Evolutionary conservation across 2,113 vertebrate species (phyloP).

Genomic region (Sylvilagus bachmani): DNA sequence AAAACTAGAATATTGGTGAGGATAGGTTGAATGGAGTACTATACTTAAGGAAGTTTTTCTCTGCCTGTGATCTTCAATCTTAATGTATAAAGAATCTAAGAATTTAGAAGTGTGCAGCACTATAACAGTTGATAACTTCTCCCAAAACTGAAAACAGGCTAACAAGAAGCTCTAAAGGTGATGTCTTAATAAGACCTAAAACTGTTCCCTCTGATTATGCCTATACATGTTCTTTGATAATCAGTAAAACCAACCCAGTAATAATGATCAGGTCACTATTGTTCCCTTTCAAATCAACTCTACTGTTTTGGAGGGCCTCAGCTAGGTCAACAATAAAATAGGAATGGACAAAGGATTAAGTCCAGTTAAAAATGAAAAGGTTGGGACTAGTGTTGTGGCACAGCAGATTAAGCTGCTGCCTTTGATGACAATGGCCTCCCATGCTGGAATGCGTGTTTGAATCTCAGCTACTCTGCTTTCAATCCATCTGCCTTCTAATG

Average conservation of each 20-base stretch:
- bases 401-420: no score
- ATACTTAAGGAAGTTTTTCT: not conserved
- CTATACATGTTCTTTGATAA: not conserved
- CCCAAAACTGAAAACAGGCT: not conserved
- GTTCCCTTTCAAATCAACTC: not conserved
- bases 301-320: not conserved
- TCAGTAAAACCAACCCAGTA: not conserved
- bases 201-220: not conserved
- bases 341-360: not conserved
- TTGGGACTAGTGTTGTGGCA: not conserved
- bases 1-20: not conserved
- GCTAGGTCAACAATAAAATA: not conserved
- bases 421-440: no score
- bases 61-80: not conserved
- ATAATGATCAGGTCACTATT: not conserved
- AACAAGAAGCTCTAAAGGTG: constrained; percentile 3
- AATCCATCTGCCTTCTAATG: no score
- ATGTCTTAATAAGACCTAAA: not conserved
- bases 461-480: no score
- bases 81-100: not conserved
- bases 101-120: not conserved
- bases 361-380: not conserved
- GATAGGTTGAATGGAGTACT: not conserved
- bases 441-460: no score
- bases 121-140: constrained; percentile 6